A percentile compares a stretch with the other conserved stretches of the same genome.
These are phyloP conservation scores for Pangasius sanitwongsei DNA, from an alignment of 2,797 vertebrate genomes.

Conservation along the genomic window DNA sequence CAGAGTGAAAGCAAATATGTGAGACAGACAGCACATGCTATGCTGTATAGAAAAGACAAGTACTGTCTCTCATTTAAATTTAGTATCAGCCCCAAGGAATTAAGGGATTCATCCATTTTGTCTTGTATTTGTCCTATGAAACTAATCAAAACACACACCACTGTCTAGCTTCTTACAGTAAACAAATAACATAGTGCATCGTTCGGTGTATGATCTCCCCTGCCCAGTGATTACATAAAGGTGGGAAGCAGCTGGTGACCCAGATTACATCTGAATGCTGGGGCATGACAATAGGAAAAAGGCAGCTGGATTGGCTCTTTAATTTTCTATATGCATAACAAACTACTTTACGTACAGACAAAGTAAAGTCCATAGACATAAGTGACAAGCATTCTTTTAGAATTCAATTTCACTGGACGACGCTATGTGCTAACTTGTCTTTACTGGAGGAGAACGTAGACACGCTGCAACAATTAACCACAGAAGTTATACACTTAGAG, in stretches of 20 bases:
- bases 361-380: not conserved
- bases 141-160: not conserved
- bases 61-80: not conserved
- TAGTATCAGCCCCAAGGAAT: not conserved
- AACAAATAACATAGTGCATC: not conserved
- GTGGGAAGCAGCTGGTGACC: not conserved
- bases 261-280: not conserved
- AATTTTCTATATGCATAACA: not conserved
- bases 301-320: not conserved
- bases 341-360: not conserved
- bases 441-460: too few species aligned
- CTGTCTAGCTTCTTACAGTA: not conserved
- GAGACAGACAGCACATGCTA: not conserved
- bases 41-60: not conserved
- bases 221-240: not conserved
- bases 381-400: not conserved
- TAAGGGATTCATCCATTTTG: not conserved
- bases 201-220: not conserved
- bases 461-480: not conserved
- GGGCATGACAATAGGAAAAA: not conserved
- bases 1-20: not conserved
- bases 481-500: not conserved
- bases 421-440: not conserved
- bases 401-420: not conserved
- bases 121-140: not conserved